Conservation (phyloP, 2,888 invertebrate genomes). For the Carcina quercana region DNA sequence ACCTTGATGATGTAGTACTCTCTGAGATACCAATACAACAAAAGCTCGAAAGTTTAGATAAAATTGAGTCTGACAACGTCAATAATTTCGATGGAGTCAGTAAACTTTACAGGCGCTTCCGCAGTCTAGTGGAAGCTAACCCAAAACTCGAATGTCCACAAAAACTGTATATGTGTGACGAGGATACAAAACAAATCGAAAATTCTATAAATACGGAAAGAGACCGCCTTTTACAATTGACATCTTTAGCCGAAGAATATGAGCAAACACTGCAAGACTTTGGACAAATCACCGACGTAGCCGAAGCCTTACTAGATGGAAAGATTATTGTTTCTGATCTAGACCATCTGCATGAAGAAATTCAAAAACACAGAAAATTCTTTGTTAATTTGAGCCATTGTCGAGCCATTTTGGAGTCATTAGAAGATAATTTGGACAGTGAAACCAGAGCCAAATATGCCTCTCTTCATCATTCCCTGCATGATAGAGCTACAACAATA, state of each 20-base stretch:
- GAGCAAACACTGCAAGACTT: constrained; percentile 92
- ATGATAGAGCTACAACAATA: constrained; percentile 83
- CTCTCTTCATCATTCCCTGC: constrained; percentile 83
- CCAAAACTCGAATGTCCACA: constrained; percentile 81
- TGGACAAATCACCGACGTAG: constrained; percentile 87
- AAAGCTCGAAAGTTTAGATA: constrained; percentile 81
- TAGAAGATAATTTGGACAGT: constrained; percentile 87
- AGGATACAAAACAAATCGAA: constrained; percentile 80
- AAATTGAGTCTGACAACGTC: constrained; percentile 79
- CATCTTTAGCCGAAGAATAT: constrained; percentile 88
- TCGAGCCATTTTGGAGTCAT: constrained; percentile 87
- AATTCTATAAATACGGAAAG: constrained; percentile 81
- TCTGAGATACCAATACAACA: constrained; percentile 79
- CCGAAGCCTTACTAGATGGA: constrained; percentile 86
- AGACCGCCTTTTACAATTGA: constrained; percentile 83
- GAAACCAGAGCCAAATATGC: constrained; percentile 85
- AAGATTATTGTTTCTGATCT: constrained; percentile 83
- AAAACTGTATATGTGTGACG: constrained; percentile 78
- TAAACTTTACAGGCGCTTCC: constrained; percentile 77
- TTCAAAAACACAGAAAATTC: constrained; percentile 91
- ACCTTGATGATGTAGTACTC: constrained; percentile 71
- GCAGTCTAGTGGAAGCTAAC: constrained; percentile 78
- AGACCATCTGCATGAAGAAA: constrained; percentile 89
- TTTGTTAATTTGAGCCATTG: constrained; percentile 92
- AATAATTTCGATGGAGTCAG: constrained; percentile 75